These are phyloP conservation scores for mouse (Mus musculus) DNA, from an alignment of 2,113 vertebrate genomes.

Conservation along the genomic window DNA sequence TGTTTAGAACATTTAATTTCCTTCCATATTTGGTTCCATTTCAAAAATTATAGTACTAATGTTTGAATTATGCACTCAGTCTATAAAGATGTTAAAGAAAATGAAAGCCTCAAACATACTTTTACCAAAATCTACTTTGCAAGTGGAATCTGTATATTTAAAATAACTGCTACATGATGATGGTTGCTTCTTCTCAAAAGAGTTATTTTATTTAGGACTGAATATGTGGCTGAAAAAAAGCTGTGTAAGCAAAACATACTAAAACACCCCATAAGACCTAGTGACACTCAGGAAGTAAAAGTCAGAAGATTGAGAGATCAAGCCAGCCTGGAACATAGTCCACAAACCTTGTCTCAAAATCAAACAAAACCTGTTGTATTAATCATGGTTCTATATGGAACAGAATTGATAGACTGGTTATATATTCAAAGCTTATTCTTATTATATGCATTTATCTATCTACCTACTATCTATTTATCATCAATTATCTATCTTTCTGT, in stretches of 20 bases:
- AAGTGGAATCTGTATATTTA: constrained; percentile 1
- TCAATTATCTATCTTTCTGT: background rate
- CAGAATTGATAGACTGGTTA: too few relatives aligned
- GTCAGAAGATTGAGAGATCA: background rate
- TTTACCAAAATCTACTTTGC: background rate
- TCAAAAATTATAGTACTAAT: background rate
- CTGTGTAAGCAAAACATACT: background rate
- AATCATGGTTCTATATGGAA: background rate
- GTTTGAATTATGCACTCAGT: background rate
- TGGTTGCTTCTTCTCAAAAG: background rate
- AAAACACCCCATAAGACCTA: background rate
- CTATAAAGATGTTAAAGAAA: background rate
- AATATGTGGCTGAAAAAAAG: background rate
- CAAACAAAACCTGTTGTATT: background rate
- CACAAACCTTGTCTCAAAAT: background rate
- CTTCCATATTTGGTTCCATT: background rate
- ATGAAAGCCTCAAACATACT: background rate
- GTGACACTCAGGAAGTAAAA: background rate
- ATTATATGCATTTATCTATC: background rate
- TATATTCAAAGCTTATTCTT: background rate
- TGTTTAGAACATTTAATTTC: background rate
- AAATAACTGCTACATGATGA: background rate
- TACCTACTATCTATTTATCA: background rate
- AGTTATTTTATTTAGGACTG: background rate
- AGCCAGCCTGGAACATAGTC: background rate